Conservation (phyloP, 1,140 invertebrate species). For the Zaprionus nigranus region DNA sequence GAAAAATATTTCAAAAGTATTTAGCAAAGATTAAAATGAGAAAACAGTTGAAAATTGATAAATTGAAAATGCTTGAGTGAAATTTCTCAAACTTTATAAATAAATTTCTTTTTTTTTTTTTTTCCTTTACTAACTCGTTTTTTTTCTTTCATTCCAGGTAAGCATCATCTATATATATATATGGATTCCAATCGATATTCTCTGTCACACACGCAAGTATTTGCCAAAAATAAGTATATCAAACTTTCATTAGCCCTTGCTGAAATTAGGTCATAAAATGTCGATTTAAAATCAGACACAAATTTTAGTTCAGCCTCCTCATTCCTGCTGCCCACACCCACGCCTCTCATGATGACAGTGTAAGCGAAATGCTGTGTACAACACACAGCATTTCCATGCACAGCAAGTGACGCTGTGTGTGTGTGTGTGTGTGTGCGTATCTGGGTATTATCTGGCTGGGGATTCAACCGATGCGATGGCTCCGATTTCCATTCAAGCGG, state of each 20-base stretch:
- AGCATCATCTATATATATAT: conserved; percentile 24
- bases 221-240: conserved; percentile 41
- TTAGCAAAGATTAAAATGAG: not conserved
- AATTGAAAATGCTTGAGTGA: not conserved
- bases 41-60: not conserved
- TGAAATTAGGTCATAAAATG: conserved; percentile 69
- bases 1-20: not conserved
- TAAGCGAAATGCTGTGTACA: conserved; percentile 64
- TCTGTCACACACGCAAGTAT: conserved; percentile 59
- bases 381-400: not conserved
- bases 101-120: not conserved
- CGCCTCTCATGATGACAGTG: not conserved
- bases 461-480: conserved; percentile 38
- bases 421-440: not conserved
- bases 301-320: conserved; percentile 49
- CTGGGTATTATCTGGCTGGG: conserved; percentile 7
- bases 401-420: not conserved
- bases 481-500: conserved; percentile 64
- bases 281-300: conserved; percentile 63
- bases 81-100: not conserved
- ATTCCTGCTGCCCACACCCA: not conserved
- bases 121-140: not conserved
- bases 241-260: conserved; percentile 51
- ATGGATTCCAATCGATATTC: conserved; percentile 8
- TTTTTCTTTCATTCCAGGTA: conserved; percentile 64